Evolutionary conservation across 2,797 vertebrate genomes (phyloP), one percentile per base, ranked within the genome.

Genomic region (Sebastes itinus): DNA sequence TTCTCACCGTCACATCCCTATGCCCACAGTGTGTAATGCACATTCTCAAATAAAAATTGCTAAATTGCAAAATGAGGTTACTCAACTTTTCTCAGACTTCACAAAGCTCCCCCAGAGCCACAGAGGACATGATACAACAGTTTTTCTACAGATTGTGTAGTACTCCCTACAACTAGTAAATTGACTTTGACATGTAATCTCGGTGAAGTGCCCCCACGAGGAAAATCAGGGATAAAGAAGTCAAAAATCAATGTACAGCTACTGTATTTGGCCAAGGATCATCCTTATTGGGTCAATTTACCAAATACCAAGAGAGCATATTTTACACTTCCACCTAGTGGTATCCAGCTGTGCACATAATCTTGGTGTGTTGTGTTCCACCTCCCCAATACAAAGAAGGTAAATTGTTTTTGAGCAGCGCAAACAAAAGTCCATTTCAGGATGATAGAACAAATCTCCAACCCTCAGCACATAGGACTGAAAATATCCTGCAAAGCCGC

Each of bases 231-330:
- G 56, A 16, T 62, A 22, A 65, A 35, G 14, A 56, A 54, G 38
- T 49, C 38, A 63, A 27, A 78, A 76, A 84, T 66, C 72, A 78
- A 76, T 62, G 32, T 12, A 11, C 63, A 64, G 22, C 64, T n/a
- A 7, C 58, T 18, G 30, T 46, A 38, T 14, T 56, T 1, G 30
- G 33, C 38, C 16, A 23, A 55, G 7, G 28, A 49, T 67, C 64
- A 18, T 59, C 28, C 22, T 10, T 28, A 13, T 56, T 54, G 52
- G 35, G 22, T 81, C 49, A 78, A 6, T 69, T 66, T 46, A 49
- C 7, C 7, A 54, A 54, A 54, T 54, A 49, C 58, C 32, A 6
- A 35, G 28, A 28, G 25, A 60, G 30, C 13, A 23, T 28, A 11
- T 27, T 49, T 54, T 14, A 65, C 56, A 16, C 27, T 32, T 6